phyloP scores from a whole-genome alignment of 2,113 vertebrate genomes.

The Pseudolaguvia tuberculata region DNA sequence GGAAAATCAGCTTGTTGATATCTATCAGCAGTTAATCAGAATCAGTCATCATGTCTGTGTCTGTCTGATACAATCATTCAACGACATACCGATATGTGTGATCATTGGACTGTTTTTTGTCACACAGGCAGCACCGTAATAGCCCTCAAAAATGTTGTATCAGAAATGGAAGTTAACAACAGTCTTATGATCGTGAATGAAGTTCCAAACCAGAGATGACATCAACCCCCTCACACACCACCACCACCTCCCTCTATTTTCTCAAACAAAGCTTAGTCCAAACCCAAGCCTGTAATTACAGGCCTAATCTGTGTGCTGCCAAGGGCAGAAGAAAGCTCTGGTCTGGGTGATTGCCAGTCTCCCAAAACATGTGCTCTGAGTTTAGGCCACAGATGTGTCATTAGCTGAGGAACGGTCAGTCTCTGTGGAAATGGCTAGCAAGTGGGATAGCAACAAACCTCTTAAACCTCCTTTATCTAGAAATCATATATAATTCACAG shows the following conservation, averaged over 20 bases:
- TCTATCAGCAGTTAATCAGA: background rate
- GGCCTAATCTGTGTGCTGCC: conserved; percentile 65
- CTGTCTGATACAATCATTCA: background rate
- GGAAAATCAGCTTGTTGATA: background rate
- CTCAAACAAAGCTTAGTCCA: conserved; percentile 62
- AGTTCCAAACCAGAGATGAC: conserved; percentile 64
- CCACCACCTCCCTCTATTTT: conserved; percentile 47
- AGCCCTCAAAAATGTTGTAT: background rate
- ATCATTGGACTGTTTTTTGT: background rate
- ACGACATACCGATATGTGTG: background rate
- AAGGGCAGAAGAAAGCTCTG: conserved; percentile 63
- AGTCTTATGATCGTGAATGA: conserved; percentile 48
- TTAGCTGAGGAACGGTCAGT: conserved; percentile 32
- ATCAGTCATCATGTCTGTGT: background rate
- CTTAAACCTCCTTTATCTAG: background rate
- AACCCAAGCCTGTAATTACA: conserved; percentile 71
- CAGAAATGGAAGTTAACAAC: conserved; percentile 45
- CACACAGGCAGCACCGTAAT: background rate
- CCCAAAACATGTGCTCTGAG: conserved; percentile 66
- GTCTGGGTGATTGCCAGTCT: conserved; percentile 60
- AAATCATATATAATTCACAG: background rate
- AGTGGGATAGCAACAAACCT: background rate
- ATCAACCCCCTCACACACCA: conserved; percentile 51
- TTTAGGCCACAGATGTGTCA: conserved; percentile 47
- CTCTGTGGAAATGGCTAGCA: background rate